Percentiles rank a stretch among this genome's conserved stretches.
These are phyloP conservation scores for Margaritifera margaritifera DNA, from an alignment of 2,888 invertebrate species.

Conservation along the genomic window DNA sequence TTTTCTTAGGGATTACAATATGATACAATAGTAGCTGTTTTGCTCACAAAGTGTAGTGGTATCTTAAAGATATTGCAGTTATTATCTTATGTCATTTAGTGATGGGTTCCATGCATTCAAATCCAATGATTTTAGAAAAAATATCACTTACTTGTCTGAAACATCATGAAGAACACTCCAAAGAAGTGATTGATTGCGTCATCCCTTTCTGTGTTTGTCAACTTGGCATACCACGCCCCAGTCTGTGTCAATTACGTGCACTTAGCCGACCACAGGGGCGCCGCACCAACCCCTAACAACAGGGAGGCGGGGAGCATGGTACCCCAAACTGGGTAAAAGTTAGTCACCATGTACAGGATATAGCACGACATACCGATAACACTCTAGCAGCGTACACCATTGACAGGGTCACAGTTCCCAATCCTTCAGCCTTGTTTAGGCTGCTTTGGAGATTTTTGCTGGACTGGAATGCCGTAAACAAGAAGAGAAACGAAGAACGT, in stretches of 20 bases:
- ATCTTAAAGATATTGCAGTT: neutral
- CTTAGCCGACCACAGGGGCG: constrained; percentile 98
- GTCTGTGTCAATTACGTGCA: constrained; percentile 90
- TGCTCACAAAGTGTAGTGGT: no score
- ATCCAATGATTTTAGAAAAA: neutral
- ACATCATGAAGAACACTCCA: constrained; percentile 98
- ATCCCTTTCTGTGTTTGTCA: constrained; percentile 84
- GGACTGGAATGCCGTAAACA: constrained; percentile 95
- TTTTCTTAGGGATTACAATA: no score
- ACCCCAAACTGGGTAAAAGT: constrained; percentile 90
- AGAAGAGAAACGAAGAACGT: constrained; percentile 93
- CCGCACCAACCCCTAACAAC: constrained; percentile 86
- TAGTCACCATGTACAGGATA: constrained; percentile 93
- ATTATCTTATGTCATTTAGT: neutral
- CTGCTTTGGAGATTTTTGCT: constrained; percentile 94
- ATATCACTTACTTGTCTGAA: constrained; percentile 90
- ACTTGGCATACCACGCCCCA: constrained; percentile 91
- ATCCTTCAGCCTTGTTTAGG: constrained; percentile 89
- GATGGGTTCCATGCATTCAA: neutral
- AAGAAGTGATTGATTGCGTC: constrained; percentile 96
- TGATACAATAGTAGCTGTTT: no score
- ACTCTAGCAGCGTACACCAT: constrained; percentile 94
- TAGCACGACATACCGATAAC: constrained; percentile 94
- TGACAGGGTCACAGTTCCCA: constrained; percentile 91
- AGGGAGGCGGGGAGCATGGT: constrained; percentile 83